Base-by-base conservation (phyloP, 92 coral and sea anemone genomes). In the Ricordea florida region DNA sequence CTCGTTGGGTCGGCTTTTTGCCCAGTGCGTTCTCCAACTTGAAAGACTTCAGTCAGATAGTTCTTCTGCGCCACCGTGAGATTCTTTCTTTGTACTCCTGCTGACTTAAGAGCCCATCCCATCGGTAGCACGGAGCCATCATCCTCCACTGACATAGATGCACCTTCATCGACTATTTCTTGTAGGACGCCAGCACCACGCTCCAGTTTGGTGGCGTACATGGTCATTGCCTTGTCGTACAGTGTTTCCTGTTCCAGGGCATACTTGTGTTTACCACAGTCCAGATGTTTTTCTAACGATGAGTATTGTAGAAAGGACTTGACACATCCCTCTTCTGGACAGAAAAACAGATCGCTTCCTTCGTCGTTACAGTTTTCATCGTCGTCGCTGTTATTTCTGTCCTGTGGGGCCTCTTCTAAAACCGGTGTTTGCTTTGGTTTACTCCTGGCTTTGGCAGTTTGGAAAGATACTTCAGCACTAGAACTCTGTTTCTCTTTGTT, bases 191-290 rank as follows among this genome's bases (percentile, higher is more conserved):
- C 34, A 17, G 42, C 5, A 11, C 64, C 64, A 9, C 16, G 11
- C 34, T 57, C 64, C 4, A 29, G 34, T 57, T 29, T 57, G 29
- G 64, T 57, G 29, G 33, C 64, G 34, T 57, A 23, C 17, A 57
- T 25, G 11, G 26, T 57, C 64, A 57, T 57, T 17, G 64, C 64
- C 64, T 24, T 57, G 64, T 57, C 64, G 41, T 29, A 57, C 29
- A 5, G 64, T 57, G 64, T 57, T 57, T 57, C 64, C n/a, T 57
- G 30, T n/a, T n/a, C n/a, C n/a, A n/a, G n/a, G n/a, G n/a, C n/a
- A n/a, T n/a, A n/a, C n/a, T n/a, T n/a, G n/a, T 57, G 37, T 20
- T 57, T 57, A 25, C 34, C 64, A 57, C 64, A 57, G 28, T 57
- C 37, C 41, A 57, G 34, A 57, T 57, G 64, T 24, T 57, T 57